Evolutionary conservation across 2,888 invertebrate genomes (phyloP).

Genomic region (Aleiodes leptofemur): DNA sequence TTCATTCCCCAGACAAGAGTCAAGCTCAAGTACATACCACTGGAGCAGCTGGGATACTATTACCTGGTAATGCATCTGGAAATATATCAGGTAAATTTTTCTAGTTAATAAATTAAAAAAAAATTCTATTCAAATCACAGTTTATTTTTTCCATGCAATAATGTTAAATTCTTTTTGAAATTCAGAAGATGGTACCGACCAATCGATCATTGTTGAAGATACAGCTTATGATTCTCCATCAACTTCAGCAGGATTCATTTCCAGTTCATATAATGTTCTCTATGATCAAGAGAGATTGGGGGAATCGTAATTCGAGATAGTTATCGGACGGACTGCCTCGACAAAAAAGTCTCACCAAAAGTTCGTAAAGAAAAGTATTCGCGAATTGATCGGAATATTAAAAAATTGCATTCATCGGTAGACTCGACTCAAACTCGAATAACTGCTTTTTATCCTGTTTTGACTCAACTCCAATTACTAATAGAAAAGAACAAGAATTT

Average conservation of each 20-base stretch:
- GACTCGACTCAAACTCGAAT: not conserved
- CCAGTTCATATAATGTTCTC: slow-evolving; percentile 21
- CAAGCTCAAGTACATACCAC: no score
- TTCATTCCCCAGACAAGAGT: no score
- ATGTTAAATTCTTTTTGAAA: no score
- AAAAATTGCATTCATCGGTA: slow-evolving; percentile 4
- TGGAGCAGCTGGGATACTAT: no score
- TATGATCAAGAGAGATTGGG: not conserved
- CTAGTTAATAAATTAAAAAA: no score
- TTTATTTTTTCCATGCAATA: no score
- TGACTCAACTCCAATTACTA: not conserved
- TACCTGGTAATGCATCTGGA: no score
- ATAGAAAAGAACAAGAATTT: not conserved
- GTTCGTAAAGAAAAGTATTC: not conserved
- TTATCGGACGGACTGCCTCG: not conserved
- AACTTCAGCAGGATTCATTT: slow-evolving; percentile 30
- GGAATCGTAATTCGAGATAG: not conserved
- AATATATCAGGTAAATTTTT: no score
- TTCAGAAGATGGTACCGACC: no score
- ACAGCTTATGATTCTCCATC: not conserved
- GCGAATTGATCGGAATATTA: not conserved
- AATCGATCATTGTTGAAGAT: no score
- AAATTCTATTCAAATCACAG: no score
- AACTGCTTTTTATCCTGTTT: not conserved
- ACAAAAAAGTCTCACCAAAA: not conserved